Evolutionary conservation across 1,140 invertebrate species (phyloP), one percentile per base, ranked within the genome.

Genomic region (Psix sp.): DNA sequence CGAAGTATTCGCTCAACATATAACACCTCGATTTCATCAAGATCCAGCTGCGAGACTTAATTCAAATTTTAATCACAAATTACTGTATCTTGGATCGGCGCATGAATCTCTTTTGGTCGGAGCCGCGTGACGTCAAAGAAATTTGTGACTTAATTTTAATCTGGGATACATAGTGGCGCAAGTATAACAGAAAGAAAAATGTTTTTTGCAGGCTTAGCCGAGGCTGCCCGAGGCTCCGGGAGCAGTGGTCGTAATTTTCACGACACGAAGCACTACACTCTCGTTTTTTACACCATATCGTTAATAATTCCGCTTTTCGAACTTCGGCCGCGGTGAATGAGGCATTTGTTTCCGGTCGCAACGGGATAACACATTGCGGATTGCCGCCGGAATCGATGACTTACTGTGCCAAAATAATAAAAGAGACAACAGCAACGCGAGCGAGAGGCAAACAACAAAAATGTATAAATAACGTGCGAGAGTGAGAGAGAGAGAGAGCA

Each of bases 271-370:
- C 60, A 49, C 65, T 51, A 72, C 63, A 65, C 68, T 63, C 56
- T 77, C 68, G 65, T 77, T 77, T 76, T 76, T 67, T 76, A 73
- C 74, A 68, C 49, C 63, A 76, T 76, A 76, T 76, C 74, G 65
- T 72, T 76, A 72, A 68, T 72, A 72, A 76, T 76, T 76, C 66
- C 67, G 74, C 67, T 76, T 76, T 67, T 76, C 63, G 74, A 72
- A 72, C 74, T 76, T 76, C 63, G 63, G 74, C 74, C 67, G 63
- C 67, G 74, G 74, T 76, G 74, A 72, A 76, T 72, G 67, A 68
- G 67, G 63, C 67, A 72, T 76, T 76, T 63, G 68, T 76, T 76
- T 76, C 67, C 74, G 65, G 65, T 74, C 52, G 59, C 72, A 74
- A 68, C 65, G 51, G 59, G 51, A 67, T 65, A 72, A 68, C 49